Evolutionary conservation across 2,113 vertebrate genomes (phyloP).

Genomic region (Oryzias woworae): DNA sequence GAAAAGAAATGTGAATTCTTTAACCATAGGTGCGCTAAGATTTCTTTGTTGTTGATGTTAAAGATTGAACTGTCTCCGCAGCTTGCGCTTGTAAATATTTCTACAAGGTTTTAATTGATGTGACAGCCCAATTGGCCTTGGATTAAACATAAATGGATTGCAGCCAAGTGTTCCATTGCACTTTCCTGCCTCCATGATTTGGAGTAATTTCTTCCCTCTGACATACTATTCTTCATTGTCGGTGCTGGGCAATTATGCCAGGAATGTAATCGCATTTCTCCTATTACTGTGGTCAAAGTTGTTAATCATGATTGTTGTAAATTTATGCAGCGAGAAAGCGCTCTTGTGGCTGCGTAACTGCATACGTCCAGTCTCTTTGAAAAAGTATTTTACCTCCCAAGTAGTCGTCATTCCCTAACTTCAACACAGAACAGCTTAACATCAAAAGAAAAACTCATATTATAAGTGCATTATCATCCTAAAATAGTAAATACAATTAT

Average conservation of each 20-base stretch:
- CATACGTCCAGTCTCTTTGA: not conserved
- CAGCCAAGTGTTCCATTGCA: conserved; percentile 33
- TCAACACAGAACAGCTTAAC: not conserved
- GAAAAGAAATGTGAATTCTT: conserved; percentile 11
- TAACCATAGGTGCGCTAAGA: conserved; percentile 11
- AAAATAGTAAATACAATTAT: too few relatives aligned
- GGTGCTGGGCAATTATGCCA: conserved; percentile 33
- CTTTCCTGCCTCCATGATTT: conserved; percentile 30
- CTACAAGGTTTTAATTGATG: conserved; percentile 31
- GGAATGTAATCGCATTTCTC: conserved; percentile 33
- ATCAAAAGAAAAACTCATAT: conserved; percentile 5
- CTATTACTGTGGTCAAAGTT: conserved; percentile 21
- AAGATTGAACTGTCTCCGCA: not conserved
- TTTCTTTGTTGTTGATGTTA: not conserved
- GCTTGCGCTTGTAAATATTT: conserved; percentile 36
- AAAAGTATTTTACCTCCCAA: conserved; percentile 6
- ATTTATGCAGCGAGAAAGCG: conserved; percentile 8
- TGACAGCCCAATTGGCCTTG: conserved; percentile 35
- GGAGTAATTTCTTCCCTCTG: conserved; percentile 38
- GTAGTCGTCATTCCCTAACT: not conserved
- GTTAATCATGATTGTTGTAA: conserved; percentile 39
- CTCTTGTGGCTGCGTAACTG: conserved; percentile 6
- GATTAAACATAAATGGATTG: conserved; percentile 32
- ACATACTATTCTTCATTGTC: conserved; percentile 45
- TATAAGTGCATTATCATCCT: too few relatives aligned